Evolutionary conservation across 2,888 invertebrate genomes (phyloP).

Genomic region (Cryptocephalus primarius): DNA sequence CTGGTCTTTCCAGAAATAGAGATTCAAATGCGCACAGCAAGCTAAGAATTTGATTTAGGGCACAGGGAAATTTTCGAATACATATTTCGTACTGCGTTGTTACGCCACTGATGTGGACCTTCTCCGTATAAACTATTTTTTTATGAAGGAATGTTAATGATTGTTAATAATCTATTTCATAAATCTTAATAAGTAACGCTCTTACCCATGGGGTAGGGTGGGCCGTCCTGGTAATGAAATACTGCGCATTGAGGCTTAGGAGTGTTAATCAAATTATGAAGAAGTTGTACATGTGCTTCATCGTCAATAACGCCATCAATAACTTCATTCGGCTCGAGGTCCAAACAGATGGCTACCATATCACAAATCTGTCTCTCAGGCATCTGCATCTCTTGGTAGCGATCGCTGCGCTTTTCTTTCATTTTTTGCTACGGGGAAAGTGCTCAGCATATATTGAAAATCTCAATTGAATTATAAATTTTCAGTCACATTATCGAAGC

Average conservation of each 20-base stretch:
- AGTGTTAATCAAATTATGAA: slow-evolving; percentile 47
- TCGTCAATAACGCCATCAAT: slow-evolving; percentile 64
- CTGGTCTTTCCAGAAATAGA: too few species aligned
- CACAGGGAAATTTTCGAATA: too few species aligned
- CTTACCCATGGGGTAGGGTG: slow-evolving; percentile 54
- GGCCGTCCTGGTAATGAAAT: slow-evolving; percentile 55
- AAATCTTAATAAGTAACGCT: not conserved
- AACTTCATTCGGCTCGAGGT: slow-evolving; percentile 44
- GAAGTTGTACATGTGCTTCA: slow-evolving; percentile 46
- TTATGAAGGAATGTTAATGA: too few species aligned
- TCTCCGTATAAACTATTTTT: too few species aligned
- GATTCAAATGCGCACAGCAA: too few species aligned
- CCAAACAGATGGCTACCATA: slow-evolving; percentile 48
- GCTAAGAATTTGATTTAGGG: too few species aligned
- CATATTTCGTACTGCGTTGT: too few species aligned
- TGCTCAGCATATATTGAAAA: not conserved
- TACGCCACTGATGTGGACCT: too few species aligned
- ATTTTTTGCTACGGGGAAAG: slow-evolving; percentile 42
- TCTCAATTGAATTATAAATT: not conserved
- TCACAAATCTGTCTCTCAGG: slow-evolving; percentile 57
- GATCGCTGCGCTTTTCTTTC: slow-evolving; percentile 45
- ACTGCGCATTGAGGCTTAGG: slow-evolving; percentile 50
- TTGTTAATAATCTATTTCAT: too few species aligned
- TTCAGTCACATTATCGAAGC: too few species aligned
- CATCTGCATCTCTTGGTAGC: slow-evolving; percentile 39